Conservation (phyloP, 2,888 invertebrate species). For the Leucoptera coffeella region DNA sequence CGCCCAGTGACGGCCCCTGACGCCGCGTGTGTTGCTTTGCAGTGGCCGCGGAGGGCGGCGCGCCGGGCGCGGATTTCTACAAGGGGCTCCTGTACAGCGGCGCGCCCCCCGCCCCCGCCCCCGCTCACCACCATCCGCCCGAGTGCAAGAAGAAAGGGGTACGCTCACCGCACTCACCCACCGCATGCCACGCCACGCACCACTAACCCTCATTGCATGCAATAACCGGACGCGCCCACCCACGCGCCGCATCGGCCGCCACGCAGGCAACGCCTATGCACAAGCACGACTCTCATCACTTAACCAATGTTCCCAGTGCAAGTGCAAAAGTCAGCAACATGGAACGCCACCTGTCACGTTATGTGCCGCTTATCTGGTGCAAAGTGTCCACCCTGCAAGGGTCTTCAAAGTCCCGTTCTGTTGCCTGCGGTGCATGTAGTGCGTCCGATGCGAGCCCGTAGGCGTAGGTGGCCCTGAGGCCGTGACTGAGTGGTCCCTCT, state of each 20-base stretch:
- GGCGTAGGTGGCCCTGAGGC: too few relatives aligned
- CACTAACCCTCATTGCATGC: slow-evolving; percentile 5
- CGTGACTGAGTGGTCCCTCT: too few relatives aligned
- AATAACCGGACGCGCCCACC: slow-evolving; percentile 10
- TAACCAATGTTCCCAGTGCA: too few relatives aligned
- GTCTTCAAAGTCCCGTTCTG: too few relatives aligned
- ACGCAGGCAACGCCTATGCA: too few relatives aligned
- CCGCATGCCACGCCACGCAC: slow-evolving; percentile 13
- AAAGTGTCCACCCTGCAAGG: too few relatives aligned
- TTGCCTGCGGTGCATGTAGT: too few relatives aligned
- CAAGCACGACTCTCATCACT: too few relatives aligned
- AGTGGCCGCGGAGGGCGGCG: slow-evolving; percentile 77
- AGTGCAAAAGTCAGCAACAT: too few relatives aligned
- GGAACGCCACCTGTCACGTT: too few relatives aligned
- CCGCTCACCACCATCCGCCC: slow-evolving; percentile 15
- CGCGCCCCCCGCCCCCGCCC: slow-evolving; percentile 20
- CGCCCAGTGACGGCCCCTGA: slow-evolving; percentile 28
- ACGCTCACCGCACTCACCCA: too few relatives aligned
- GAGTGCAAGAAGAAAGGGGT: slow-evolving; percentile 53
- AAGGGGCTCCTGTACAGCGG: slow-evolving; percentile 77
- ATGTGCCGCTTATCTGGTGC: background rate
- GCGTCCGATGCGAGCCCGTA: too few relatives aligned
- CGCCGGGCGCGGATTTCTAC: slow-evolving; percentile 81
- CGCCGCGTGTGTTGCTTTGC: slow-evolving; percentile 49
- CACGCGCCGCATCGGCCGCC: slow-evolving; percentile 6